Conservation (phyloP, 2,113 vertebrate genomes). For the Brevimyrus niger region DNA sequence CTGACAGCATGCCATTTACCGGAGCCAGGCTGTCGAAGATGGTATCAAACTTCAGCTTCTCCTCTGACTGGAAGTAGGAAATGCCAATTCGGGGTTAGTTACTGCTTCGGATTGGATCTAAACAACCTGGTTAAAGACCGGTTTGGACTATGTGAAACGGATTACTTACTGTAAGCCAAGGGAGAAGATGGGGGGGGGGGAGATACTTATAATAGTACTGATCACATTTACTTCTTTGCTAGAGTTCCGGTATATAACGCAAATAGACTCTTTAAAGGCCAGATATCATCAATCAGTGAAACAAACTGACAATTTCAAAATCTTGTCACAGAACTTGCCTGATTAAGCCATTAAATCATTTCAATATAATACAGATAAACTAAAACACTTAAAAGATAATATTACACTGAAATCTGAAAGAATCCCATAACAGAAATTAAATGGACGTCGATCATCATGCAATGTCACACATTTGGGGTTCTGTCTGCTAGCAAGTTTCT, state of each 20-base stretch:
- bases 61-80: conserved; percentile 68
- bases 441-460: background rate
- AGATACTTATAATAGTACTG: background rate
- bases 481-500: background rate
- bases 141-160: background rate
- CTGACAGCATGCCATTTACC: conserved; percentile 80
- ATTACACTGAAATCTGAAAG: background rate
- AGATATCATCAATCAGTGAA: background rate
- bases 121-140: background rate
- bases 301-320: background rate
- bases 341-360: background rate
- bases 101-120: background rate
- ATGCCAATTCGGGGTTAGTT: conserved; percentile 10
- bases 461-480: background rate
- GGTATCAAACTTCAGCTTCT: conserved; percentile 89
- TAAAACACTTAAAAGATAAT: background rate
- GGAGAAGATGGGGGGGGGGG: background rate
- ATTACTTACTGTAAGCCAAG: background rate
- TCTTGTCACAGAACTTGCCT: background rate
- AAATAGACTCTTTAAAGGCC: background rate
- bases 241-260: background rate
- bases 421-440: background rate
- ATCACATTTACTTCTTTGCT: background rate
- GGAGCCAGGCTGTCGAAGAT: conserved; percentile 94
- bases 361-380: background rate